phyloP scores from a whole-genome alignment of 35 echinoderm and acorn worm genomes.

The Apostichopus japonicus region DNA sequence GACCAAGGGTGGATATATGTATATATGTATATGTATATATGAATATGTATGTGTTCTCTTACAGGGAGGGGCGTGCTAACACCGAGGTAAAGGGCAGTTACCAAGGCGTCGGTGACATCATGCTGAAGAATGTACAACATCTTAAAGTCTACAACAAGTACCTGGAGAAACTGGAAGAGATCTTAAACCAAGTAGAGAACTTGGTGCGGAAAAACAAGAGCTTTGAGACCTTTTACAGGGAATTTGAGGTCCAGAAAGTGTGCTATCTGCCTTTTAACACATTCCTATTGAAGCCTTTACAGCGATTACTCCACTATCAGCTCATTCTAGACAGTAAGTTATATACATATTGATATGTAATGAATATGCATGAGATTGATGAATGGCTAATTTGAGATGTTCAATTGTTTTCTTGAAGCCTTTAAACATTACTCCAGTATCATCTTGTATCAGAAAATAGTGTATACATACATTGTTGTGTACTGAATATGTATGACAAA shows the following conservation, averaged over 20 bases:
- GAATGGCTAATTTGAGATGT: neutral
- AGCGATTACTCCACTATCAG: conserved; percentile 91
- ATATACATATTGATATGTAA: neutral
- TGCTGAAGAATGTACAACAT: conserved; percentile 96
- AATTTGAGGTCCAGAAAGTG: conserved; percentile 99
- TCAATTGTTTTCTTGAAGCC: too few relatives aligned
- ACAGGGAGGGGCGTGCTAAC: conserved; percentile 92
- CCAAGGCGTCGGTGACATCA: conserved; percentile 95
- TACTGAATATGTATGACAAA: too few relatives aligned
- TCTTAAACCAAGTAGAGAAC: conserved; percentile 80
- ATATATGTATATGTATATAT: neutral
- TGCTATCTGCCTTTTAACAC: conserved; percentile 99
- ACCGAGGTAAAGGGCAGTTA: conserved; percentile 80
- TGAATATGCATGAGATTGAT: neutral
- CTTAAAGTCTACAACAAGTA: conserved; percentile 94
- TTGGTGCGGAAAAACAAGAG: conserved; percentile 84
- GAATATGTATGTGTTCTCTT: neutral
- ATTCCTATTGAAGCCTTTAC: conserved; percentile 99
- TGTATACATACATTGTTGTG: too few relatives aligned
- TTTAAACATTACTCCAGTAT: too few relatives aligned
- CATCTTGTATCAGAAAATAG: too few relatives aligned
- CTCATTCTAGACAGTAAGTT: conserved; percentile 91
- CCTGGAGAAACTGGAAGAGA: conserved; percentile 79
- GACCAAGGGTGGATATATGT: too few relatives aligned
- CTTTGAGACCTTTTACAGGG: conserved; percentile 95